These are phyloP conservation scores for Falco concolor DNA, from an alignment of 2,797 vertebrate genomes.

Conservation along the genomic window DNA sequence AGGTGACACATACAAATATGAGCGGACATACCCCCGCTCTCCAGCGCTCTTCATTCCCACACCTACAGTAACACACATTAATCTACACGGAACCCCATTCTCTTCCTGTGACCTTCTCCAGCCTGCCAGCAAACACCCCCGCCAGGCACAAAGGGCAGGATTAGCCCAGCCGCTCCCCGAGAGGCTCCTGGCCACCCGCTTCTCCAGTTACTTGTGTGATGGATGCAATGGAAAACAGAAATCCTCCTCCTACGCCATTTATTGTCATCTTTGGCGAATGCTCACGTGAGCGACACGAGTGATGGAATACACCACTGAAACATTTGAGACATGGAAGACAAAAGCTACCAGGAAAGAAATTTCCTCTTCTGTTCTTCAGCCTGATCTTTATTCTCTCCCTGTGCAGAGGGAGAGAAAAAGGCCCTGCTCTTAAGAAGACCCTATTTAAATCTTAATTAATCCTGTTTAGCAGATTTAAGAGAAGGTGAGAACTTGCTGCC, in stretches of 20 bases:
- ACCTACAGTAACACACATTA: not conserved
- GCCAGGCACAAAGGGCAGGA: not conserved
- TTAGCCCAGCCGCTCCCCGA: not conserved
- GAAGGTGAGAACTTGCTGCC: not conserved
- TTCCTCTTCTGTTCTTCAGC: not conserved
- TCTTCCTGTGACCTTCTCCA: not conserved
- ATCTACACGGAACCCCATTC: not conserved
- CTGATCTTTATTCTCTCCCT: not conserved
- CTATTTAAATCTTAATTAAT: conserved; percentile 8
- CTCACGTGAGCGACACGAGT: not conserved
- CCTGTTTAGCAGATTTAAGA: not conserved
- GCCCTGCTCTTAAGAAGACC: not conserved
- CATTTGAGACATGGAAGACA: not conserved
- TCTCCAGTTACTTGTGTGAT: not conserved
- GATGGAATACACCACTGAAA: not conserved
- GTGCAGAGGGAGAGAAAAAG: not conserved
- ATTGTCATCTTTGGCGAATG: not conserved
- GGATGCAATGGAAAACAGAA: not conserved
- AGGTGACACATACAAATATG: not conserved
- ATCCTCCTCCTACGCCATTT: not conserved
- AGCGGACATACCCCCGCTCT: not conserved
- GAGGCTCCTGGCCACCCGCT: not conserved
- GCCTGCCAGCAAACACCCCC: not conserved
- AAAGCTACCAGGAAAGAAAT: not conserved
- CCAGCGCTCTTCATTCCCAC: not conserved